Evolutionary conservation across 2,113 vertebrate genomes (phyloP).

Genomic region (Hassar affinis): DNA sequence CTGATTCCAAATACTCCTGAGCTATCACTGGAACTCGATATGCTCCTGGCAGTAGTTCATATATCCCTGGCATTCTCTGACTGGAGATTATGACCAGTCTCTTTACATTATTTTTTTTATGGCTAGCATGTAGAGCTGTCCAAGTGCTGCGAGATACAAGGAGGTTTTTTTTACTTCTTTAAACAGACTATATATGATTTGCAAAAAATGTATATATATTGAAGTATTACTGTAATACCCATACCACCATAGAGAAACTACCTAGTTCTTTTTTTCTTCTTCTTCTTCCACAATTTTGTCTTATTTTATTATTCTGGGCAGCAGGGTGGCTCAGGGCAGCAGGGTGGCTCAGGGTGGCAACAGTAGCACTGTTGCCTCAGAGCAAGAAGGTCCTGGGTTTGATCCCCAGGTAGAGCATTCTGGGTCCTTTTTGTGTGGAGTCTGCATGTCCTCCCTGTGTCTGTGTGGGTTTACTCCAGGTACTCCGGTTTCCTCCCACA

Average conservation of each 20-base stretch:
- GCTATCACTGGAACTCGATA: constrained; percentile 38
- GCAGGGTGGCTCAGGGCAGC: no score
- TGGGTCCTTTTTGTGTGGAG: no score
- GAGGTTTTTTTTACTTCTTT: not conserved
- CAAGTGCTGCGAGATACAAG: not conserved
- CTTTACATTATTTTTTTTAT: constrained; percentile 22
- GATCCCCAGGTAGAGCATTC: no score
- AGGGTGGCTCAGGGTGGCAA: no score
- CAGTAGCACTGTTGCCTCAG: no score
- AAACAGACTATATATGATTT: not conserved
- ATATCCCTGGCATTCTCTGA: constrained; percentile 27
- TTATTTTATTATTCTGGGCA: no score
- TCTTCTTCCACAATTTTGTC: no score
- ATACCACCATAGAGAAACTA: not conserved
- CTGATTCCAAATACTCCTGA: constrained; percentile 34
- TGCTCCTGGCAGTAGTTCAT: constrained; percentile 20
- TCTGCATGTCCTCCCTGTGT: no score
- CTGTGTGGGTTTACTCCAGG: no score
- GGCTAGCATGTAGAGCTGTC: not conserved
- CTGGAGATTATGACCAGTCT: constrained; percentile 31
- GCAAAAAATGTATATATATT: not conserved
- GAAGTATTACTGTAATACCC: not conserved
- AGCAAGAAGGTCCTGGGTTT: no score
- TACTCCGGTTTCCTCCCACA: no score
- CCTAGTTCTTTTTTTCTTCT: no score